Conservation (phyloP, 2,888 invertebrate genomes). For the Halictus quadricinctus region DNA sequence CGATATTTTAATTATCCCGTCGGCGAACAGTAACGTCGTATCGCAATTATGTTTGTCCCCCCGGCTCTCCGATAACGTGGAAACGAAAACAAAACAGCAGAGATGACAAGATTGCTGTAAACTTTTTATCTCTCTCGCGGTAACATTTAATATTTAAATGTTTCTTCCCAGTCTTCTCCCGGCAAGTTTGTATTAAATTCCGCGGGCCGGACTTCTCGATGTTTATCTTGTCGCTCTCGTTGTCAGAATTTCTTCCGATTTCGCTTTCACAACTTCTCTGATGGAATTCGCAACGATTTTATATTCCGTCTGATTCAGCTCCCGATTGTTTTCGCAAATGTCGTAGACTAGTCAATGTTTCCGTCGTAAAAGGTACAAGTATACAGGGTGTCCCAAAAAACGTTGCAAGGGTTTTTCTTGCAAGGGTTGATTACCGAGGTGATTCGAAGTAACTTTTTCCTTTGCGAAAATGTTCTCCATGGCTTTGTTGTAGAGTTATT, state of each 20-base stretch:
- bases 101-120: neutral
- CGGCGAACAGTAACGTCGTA: neutral
- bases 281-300: neutral
- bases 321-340: neutral
- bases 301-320: neutral
- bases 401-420: too few species aligned
- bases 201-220: neutral
- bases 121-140: neutral
- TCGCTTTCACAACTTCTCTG: slow-evolving; percentile 21
- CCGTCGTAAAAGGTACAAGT: too few species aligned
- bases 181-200: slow-evolving; percentile 31
- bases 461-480: too few species aligned
- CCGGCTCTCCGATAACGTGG: neutral
- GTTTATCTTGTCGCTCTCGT: slow-evolving; percentile 32
- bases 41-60: neutral
- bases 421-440: too few species aligned
- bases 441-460: too few species aligned
- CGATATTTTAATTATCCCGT: slow-evolving; percentile 51
- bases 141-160: slow-evolving; percentile 32
- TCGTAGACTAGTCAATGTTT: neutral
- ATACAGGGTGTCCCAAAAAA: too few species aligned
- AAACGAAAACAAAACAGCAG: neutral
- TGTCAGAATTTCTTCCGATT: slow-evolving; percentile 10
- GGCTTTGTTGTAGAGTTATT: too few species aligned
- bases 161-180: neutral